These are phyloP conservation scores for Acanthaster planci DNA, from an alignment of 35 echinoderm and acorn worm genomes.

Conservation along the genomic window DNA sequence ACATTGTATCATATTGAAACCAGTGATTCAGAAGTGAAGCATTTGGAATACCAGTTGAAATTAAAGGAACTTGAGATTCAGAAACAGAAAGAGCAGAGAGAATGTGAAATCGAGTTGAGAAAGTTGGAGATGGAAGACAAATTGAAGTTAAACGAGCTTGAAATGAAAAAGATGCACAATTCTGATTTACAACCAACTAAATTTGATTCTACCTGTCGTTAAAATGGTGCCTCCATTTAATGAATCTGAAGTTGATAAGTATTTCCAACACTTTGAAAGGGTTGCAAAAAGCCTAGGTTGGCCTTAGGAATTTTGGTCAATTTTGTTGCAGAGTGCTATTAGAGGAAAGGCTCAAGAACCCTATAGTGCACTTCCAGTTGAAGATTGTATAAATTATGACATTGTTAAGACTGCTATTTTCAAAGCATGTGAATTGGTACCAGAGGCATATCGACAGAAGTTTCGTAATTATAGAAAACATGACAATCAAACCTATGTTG, in stretches of 20 bases:
- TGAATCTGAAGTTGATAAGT: conserved; percentile 42
- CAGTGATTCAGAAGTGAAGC: not conserved
- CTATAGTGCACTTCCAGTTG: conserved; percentile 30
- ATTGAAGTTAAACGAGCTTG: not conserved
- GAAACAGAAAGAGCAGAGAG: conserved; percentile 7
- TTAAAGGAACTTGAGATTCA: conserved; percentile 4
- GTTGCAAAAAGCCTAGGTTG: conserved; percentile 32
- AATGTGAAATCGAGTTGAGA: not conserved
- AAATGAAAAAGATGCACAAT: not conserved
- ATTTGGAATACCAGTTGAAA: not conserved
- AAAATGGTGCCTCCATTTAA: conserved; percentile 60
- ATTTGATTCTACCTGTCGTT: no score
- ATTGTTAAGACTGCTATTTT: conserved; percentile 42
- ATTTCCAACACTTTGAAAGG: conserved; percentile 54
- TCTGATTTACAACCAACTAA: conserved; percentile 32
- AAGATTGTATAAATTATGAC: conserved; percentile 45
- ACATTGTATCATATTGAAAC: not conserved
- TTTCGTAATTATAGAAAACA: conserved; percentile 44
- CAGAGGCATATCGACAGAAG: conserved; percentile 66
- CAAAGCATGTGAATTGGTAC: conserved; percentile 62
- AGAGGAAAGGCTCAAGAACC: conserved; percentile 57
- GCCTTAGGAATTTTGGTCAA: conserved; percentile 36
- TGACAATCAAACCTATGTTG: conserved; percentile 39
- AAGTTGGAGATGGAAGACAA: conserved; percentile 5
- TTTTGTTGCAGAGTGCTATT: conserved; percentile 41